Evolutionary conservation across 2,888 invertebrate genomes (phyloP).

Genomic region (Ophion ventricosus): DNA sequence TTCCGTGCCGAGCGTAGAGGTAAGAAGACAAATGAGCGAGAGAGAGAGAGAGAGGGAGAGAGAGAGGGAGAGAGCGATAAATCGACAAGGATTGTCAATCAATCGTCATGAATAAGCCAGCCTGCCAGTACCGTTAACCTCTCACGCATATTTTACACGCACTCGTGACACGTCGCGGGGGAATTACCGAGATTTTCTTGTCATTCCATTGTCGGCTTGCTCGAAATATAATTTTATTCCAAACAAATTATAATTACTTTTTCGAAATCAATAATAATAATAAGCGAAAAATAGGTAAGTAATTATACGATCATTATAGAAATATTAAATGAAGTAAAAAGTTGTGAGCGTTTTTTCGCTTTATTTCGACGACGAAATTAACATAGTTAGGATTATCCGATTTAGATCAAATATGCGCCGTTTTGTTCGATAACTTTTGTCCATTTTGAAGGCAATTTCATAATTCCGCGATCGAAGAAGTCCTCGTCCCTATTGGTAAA

Average conservation of each 20-base stretch:
- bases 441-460: no score
- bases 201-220: constrained; percentile 12
- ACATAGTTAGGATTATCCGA: no score
- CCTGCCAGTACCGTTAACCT: constrained; percentile 52
- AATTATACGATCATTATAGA: no score
- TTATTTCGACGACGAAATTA: no score
- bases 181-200: constrained; percentile 31
- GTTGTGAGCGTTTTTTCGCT: no score
- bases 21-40: neutral
- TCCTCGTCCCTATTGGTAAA: no score
- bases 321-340: no score
- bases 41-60: neutral
- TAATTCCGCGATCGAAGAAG: no score
- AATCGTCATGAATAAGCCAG: constrained; percentile 44
- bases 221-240: neutral
- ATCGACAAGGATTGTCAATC: constrained; percentile 30
- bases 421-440: no score
- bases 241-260: neutral
- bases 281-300: no score
- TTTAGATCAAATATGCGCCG: no score
- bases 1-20: constrained; percentile 14
- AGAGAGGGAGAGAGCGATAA: constrained; percentile 23
- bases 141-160: constrained; percentile 44
- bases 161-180: constrained; percentile 4
- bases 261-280: no score